These are phyloP conservation scores for Dugesia japonica DNA, from an alignment of 2,888 invertebrate species.

Conservation along the genomic window DNA sequence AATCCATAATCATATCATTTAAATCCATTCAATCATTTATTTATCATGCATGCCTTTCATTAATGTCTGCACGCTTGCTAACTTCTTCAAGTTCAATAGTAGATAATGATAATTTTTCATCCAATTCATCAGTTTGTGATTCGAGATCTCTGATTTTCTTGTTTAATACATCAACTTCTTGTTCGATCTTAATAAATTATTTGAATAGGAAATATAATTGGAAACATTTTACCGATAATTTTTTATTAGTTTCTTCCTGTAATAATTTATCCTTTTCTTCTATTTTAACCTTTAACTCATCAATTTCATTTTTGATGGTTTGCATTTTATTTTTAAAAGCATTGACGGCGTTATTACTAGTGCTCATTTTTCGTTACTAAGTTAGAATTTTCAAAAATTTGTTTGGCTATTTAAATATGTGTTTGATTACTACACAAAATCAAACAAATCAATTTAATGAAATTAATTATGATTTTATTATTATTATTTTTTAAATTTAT, in stretches of 20 bases:
- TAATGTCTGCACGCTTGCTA: background rate
- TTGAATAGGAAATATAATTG: too few relatives aligned
- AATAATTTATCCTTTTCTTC: background rate
- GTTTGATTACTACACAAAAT: too few relatives aligned
- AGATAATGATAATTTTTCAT: background rate
- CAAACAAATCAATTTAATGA: too few relatives aligned
- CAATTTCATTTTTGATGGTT: background rate
- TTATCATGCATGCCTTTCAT: background rate
- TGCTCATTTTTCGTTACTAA: background rate
- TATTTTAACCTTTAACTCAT: background rate
- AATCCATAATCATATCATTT: background rate
- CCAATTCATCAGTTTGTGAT: background rate
- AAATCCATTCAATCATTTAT: background rate
- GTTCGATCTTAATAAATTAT: background rate
- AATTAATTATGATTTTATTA: too few relatives aligned
- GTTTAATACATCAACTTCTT: background rate
- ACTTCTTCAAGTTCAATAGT: background rate
- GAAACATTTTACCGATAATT: background rate
- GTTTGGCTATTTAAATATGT: too few relatives aligned
- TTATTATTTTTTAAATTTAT: too few relatives aligned
- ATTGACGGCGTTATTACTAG: background rate
- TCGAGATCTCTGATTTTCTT: background rate
- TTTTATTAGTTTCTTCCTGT: background rate
- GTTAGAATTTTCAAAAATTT: too few relatives aligned
- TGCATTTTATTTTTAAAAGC: background rate